Base-by-base conservation (phyloP, 2,888 invertebrate species). In the Sclerodermus sp. region DNA sequence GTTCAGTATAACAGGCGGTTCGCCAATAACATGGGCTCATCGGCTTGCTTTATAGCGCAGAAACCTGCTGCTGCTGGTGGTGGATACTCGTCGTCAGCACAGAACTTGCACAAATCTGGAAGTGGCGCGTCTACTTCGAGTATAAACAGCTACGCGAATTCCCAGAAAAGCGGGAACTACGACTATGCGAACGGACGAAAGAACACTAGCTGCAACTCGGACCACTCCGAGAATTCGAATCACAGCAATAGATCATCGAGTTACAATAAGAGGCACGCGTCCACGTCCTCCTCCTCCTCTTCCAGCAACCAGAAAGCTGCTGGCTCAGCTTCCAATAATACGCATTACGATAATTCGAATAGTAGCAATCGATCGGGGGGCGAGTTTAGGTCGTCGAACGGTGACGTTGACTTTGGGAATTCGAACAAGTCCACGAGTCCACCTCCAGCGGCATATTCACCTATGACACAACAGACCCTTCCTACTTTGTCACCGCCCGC, bases 401-500 rank as follows among this genome's bases (percentile, higher is more conserved):
- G 38, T 16, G 12, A 38, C 15, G 12, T 9, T 16, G 14, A 14
- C 4, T 15, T 15, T 10, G 15, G 16, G 15, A 9, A 14, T 16
- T 10, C 16, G 31, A 13, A 38, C 30, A 68, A 67, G 44, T 56
- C 67, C 51, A 55, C 64, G 57, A 73, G 72, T 58, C 72, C 71
- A 53, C 70, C 68, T 16, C 68, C 71, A 44, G 58, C 66, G n/a
- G 72, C 72, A 12, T 68, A 71, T 45, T 72, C 70, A 38, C 71
- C 73, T 41, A 70, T 69, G 65, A 68, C 70, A 57, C 67, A 60
- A 57, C 74, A 74, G 45, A 23, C 23, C 23, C 62, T 65, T 67
- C 75, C 70, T 64, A 73, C 65, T 63, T 55, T 72, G 51, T 74
- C 74, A 66, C 73, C 74, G 41, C 65, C 73, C 66, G 64, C 67